Evolutionary conservation across 2,113 vertebrate species (phyloP).

Genomic region (Tachysurus fulvidraco): DNA sequence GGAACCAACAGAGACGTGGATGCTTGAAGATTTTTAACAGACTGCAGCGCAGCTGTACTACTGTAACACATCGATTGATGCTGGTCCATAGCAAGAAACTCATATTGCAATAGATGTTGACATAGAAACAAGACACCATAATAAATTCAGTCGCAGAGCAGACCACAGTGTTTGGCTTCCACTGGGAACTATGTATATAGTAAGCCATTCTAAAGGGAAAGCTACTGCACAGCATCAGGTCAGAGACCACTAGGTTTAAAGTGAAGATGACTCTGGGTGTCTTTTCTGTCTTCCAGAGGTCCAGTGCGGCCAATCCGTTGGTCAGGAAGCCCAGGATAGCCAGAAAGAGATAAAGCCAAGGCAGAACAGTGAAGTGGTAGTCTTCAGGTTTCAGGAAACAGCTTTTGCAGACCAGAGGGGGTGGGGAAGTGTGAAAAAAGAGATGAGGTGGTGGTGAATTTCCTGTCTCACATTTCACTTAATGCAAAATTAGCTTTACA

Average conservation of each 20-base stretch:
- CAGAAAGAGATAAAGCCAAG: slow-evolving; percentile 49
- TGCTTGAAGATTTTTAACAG: slow-evolving; percentile 31
- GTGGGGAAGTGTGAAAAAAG: background rate
- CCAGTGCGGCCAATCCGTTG: slow-evolving; percentile 37
- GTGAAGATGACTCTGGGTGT: slow-evolving; percentile 45
- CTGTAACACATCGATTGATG: slow-evolving; percentile 48
- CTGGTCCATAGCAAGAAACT: slow-evolving; percentile 50
- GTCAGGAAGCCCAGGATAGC: slow-evolving; percentile 42
- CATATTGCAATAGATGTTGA: slow-evolving; percentile 53
- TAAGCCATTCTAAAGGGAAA: slow-evolving; percentile 43
- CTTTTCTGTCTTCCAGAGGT: slow-evolving; percentile 40
- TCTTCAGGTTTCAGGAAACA: background rate
- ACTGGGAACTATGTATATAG: background rate
- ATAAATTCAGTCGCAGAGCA: slow-evolving; percentile 20
- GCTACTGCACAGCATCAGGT: slow-evolving; percentile 52
- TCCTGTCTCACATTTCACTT: background rate
- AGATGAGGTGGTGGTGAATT: background rate
- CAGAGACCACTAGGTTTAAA: slow-evolving; percentile 46
- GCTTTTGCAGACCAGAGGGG: background rate
- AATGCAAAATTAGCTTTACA: background rate
- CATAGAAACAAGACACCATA: slow-evolving; percentile 33
- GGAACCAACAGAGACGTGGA: background rate
- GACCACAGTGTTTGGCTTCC: background rate
- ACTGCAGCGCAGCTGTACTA: slow-evolving; percentile 11
- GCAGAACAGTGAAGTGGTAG: slow-evolving; percentile 16